Conservation (phyloP, 64 coral and sea anemone species). For the Pocillopora damicornis region DNA sequence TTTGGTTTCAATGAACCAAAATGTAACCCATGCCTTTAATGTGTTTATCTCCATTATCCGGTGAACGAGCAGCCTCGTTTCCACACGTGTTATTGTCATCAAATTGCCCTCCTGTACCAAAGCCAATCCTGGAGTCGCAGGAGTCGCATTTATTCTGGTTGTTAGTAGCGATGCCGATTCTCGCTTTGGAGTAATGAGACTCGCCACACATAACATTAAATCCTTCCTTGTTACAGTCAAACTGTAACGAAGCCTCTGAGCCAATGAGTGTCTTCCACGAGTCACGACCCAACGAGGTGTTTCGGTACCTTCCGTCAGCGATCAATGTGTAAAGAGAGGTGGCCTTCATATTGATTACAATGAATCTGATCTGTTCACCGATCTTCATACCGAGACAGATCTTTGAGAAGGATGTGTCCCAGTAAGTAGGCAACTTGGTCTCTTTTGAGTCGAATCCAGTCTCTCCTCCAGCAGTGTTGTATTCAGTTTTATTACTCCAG, state of each 20-base stretch:
- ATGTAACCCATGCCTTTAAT: neutral
- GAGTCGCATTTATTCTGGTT: too few relatives aligned
- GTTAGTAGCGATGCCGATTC: too few relatives aligned
- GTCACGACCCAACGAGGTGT: too few relatives aligned
- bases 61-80: too few relatives aligned
- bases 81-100: neutral
- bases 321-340: too few relatives aligned
- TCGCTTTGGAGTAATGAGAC: too few relatives aligned
- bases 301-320: too few relatives aligned
- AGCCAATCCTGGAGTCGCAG: too few relatives aligned
- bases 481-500: neutral
- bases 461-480: neutral
- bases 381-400: slow-evolving; percentile 17
- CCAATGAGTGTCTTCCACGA: too few relatives aligned
- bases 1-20: neutral
- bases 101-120: neutral
- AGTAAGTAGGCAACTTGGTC: slow-evolving; percentile 17
- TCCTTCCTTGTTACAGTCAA: too few relatives aligned
- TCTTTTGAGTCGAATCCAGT: neutral
- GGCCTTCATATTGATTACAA: neutral
- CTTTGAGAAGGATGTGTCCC: neutral
- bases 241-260: too few relatives aligned
- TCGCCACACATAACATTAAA: too few relatives aligned
- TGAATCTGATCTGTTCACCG: neutral
- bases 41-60: neutral